Evolutionary conservation across 1,140 invertebrate genomes (phyloP).

Genomic region (Reticulitermes speratus): DNA sequence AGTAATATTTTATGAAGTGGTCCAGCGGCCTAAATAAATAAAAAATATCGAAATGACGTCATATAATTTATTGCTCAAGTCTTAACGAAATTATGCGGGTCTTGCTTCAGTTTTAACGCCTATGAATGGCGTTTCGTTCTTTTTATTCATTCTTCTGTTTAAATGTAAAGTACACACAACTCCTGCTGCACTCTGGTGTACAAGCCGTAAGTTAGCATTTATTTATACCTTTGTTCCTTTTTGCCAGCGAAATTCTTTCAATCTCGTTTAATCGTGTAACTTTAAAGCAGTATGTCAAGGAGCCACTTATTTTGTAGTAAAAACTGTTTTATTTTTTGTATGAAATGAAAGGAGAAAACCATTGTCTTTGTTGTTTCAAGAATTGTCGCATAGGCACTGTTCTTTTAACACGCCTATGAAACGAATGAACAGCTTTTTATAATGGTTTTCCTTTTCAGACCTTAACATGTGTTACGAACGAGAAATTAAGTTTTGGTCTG

Average conservation of each 20-base stretch:
- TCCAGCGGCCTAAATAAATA: background rate
- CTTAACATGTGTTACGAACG: background rate
- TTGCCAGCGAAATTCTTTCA: background rate
- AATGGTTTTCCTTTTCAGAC: background rate
- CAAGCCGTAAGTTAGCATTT: background rate
- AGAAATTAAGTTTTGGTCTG: background rate
- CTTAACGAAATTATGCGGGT: background rate
- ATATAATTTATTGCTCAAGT: background rate
- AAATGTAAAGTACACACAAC: background rate
- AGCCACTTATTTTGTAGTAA: background rate
- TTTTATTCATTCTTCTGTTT: background rate
- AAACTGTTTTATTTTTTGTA: background rate
- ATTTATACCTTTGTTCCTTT: conserved; percentile 1
- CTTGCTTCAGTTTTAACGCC: background rate
- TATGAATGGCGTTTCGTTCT: background rate
- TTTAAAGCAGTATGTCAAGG: background rate
- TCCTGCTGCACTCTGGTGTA: background rate
- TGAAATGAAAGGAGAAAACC: background rate
- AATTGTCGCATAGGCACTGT: background rate
- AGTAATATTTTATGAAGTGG: too few relatives aligned
- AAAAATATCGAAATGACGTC: background rate
- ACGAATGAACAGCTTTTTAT: background rate
- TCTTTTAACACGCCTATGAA: background rate
- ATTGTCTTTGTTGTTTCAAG: conserved; percentile 9
- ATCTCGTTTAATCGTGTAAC: background rate